Base-by-base conservation (phyloP, 1,140 invertebrate species). In the Caenorhabditis latens region DNA sequence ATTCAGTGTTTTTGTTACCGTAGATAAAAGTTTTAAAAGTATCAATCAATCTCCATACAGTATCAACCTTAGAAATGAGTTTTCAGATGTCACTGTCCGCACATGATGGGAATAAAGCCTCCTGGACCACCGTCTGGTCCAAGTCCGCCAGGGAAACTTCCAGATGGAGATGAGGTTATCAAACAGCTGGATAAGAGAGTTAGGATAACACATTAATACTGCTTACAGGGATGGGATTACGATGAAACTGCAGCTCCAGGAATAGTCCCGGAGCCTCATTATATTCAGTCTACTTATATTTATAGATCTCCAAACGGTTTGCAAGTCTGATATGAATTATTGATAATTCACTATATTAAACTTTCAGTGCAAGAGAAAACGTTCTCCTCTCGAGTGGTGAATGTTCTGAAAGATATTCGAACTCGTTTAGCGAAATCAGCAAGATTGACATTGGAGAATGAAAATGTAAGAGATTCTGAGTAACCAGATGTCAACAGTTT, bases 51-150 rank as follows among this genome's bases (percentile, higher is more conserved):
- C 1, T 32, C 2, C 50, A 53, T 53, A 53, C 50, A 53, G 50
- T 53, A 65, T 61, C 0, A 4, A 0, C 32, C 32, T 32, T 32
- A 32, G 32, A 32, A 32, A 2, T 32, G 32, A 32, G 32, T 57
- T 58, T 85, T 19, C 84, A 85, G 84, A 85, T 85, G 84, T 75
- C 84, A 85, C 53, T 85, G 84, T 75, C 84, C 84, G 42, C 84
- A 85, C 21, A 71, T 85, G 84, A 67, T 67, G 46, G 67, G 67
- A 24, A 40, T 85, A 1, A 79, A 71, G 40, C 24, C 53, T 40
- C 63, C 65, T n/a, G 84, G 67, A 2, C 71, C 71, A 24, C 71
- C 43, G 24, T 50, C 46, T 24, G 84, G 84, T 16, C 84, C 84
- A 50, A 57, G 48, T 42, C 53, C 84, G 7, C 84, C 84, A 4